Percentiles rank a stretch among this genome's conserved stretches.
Conservation (phyloP, 2,888 invertebrate species). For the Phyto melanocephala region DNA sequence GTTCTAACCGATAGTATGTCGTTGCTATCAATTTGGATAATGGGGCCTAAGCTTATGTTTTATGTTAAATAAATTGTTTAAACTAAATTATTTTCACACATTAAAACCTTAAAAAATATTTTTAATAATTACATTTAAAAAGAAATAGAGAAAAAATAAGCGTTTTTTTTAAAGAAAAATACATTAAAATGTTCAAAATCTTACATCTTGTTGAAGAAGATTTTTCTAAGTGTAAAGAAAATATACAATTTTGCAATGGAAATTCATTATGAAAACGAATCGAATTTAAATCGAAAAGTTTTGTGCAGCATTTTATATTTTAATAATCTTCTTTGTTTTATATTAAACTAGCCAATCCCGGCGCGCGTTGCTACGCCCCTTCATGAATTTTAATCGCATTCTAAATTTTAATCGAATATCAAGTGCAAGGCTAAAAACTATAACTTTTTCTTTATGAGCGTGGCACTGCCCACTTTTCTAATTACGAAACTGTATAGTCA, state of each 20-base stretch:
- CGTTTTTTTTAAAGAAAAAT: slow-evolving; percentile 58
- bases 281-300: slow-evolving; percentile 47
- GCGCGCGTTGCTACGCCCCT: too few species aligned
- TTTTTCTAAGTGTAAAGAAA: slow-evolving; percentile 27
- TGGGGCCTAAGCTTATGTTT: slow-evolving; percentile 36
- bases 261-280: slow-evolving; percentile 12
- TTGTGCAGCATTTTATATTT: too few species aligned
- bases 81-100: slow-evolving; percentile 41
- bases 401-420: too few species aligned
- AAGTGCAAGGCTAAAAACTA: too few species aligned
- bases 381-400: too few species aligned
- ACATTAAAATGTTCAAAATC: slow-evolving; percentile 28
- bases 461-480: too few species aligned
- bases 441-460: too few species aligned
- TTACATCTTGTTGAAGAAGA: slow-evolving; percentile 14
- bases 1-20: too few species aligned
- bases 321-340: too few species aligned
- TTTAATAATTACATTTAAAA: slow-evolving; percentile 58
- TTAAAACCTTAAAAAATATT: slow-evolving; percentile 56
- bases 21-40: too few species aligned
- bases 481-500: too few species aligned
- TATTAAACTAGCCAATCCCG: too few species aligned
- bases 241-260: slow-evolving; percentile 18
- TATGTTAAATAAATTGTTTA: slow-evolving; percentile 11
- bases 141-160: slow-evolving; percentile 54